Evolutionary conservation across 2,888 invertebrate species (phyloP), one percentile per base, ranked within the genome.

Genomic region (Frankliniella intonsa): DNA sequence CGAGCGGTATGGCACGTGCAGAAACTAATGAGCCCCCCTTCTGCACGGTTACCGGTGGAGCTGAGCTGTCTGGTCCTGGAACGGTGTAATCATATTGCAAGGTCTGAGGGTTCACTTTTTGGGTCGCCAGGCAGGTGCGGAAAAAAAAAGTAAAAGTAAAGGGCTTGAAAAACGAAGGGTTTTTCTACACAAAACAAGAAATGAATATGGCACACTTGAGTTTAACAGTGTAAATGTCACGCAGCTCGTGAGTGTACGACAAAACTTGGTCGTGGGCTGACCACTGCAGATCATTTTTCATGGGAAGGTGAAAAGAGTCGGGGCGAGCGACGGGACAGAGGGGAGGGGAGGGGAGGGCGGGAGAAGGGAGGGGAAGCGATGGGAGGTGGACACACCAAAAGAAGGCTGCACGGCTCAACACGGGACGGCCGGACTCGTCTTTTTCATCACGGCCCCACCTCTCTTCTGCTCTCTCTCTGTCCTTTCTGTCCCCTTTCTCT

Each of bases 221-320:
- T 38, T 38, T 38, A 5, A 38, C 38, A 38, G 38, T 38, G 38
- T 38, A 38, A 38, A 38, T 5, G 38, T 38, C 38, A 38, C 38
- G 38, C 3, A 5, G 38, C 38, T 38, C 38, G 38, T 38, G 38
- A 38, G 38, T 76, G 25, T 12, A 76, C 69, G 69, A 76, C 69
- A 76, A 76, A 76, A 76, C 69, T 76, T 25, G 9, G 22, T 25
- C 11, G 69, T 22, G 69, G 69, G 19, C 69, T 25, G 69, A 76
- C 69, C 69, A 76, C 10, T 11, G 69, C 25, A 25, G 69, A 76
- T 76, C 69, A 76, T 76, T 76, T 76, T 76, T 76, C 69, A 76
- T 25, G 12, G 69, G 22, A 76, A 76, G 69, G 69, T 76, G 69
- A 12, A 22, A 22, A 25, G 69, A 76, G 25, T 14, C 55, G 17